Percentiles rank a stretch among this genome's conserved stretches.
Evolutionary conservation across 2,113 vertebrate species (phyloP).

Genomic region (Xyrauchen texanus): DNA sequence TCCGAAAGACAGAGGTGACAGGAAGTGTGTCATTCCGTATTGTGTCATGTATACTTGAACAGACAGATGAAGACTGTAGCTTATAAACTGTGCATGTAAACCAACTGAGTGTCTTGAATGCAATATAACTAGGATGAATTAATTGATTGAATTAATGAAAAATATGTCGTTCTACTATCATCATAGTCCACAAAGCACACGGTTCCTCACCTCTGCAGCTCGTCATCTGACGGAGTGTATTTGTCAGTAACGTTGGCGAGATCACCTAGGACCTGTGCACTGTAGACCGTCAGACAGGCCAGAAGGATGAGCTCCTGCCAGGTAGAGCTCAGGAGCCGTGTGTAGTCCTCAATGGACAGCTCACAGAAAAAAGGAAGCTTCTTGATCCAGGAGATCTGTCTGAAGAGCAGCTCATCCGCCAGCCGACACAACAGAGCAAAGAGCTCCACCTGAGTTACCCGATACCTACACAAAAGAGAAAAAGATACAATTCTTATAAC

Average conservation of each 20-base stretch:
- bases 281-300: conserved; percentile 95
- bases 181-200: no score
- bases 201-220: conserved; percentile 87
- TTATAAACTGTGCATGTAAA: no score
- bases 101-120: no score
- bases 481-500: neutral
- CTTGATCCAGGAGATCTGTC: conserved; percentile 98
- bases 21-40: no score
- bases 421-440: conserved; percentile 94
- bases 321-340: conserved; percentile 93
- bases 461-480: conserved; percentile 76
- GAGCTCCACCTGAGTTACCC: conserved; percentile 96
- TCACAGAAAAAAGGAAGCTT: conserved; percentile 98
- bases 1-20: no score
- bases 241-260: conserved; percentile 93
- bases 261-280: conserved; percentile 93
- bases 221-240: conserved; percentile 92
- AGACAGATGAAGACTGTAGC: no score
- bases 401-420: conserved; percentile 96
- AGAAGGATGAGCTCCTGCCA: conserved; percentile 98
- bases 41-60: no score
- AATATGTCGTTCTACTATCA: no score
- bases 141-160: no score
- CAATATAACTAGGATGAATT: no score
- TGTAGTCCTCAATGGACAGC: conserved; percentile 98